Evolutionary conservation across 2,888 invertebrate species (phyloP), one percentile per base, ranked within the genome.

Genomic region (Aleiodes alternator): DNA sequence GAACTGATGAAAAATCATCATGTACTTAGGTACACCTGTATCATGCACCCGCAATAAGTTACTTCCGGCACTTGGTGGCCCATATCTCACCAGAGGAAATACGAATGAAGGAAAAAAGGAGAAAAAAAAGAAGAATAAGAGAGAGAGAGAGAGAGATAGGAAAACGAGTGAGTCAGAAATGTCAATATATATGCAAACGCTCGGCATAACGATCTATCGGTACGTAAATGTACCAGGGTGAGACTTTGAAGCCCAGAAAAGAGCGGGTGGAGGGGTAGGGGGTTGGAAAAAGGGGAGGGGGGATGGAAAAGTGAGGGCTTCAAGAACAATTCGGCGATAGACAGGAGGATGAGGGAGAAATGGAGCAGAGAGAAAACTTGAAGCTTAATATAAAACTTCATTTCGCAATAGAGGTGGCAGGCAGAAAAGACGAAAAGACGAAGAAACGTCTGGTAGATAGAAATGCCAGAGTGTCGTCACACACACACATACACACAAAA

Each of bases 381-480:
- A 80, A 83, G 87, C 88, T 89, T 88, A 88, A 88, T 89, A 88
- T 88, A 88, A 89, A 89, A 89, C 88, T 89, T 88, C 86, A 88
- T 88, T 88, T 88, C 87, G 86, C 88, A 87, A 88, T 88, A 87
- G 16, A 64, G 88, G 87, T 83, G 80, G 79, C 81, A 80, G 82
- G 79, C 23, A 23, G 23, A 23, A 23, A 23, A 81, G 78, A 76
- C 82, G 84, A 80, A 80, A 81, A 82, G 83, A 84, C 23, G 82
- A 82, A 82, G 81, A 81, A 74, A 70, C 68, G 55, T 51, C 76
- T 71, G 82, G 79, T 79, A 83, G 83, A 83, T 82, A 83, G 84
- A 84, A 84, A 84, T 83, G 82, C 83, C 80, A 74, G 23, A 23
- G 79, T 78, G 76, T 76, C 76, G 71, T 74, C 78, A 70, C 77